Evolutionary conservation across 2,113 vertebrate species (phyloP).

Genomic region (Grallaria varia): DNA sequence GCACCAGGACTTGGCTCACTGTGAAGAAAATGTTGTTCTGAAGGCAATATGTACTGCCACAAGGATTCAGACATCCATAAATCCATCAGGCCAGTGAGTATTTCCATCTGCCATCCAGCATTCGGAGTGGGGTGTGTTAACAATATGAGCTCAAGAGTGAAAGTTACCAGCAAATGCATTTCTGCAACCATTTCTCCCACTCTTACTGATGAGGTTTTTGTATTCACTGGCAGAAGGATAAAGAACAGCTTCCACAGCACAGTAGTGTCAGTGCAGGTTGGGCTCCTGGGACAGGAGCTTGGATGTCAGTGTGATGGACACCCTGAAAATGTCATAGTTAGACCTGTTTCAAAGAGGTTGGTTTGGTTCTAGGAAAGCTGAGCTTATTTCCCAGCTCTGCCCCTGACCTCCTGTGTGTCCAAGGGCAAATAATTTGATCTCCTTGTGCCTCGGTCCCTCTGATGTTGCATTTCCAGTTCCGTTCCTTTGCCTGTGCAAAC

Average conservation of each 20-base stretch:
- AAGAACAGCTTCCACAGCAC: background rate
- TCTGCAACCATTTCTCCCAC: background rate
- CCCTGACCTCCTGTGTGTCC: background rate
- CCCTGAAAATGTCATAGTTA: background rate
- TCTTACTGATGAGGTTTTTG: background rate
- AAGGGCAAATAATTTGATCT: background rate
- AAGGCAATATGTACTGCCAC: slow-evolving; percentile 38
- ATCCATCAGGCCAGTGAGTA: slow-evolving; percentile 50
- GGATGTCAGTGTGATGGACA: background rate
- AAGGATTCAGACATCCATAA: slow-evolving; percentile 45
- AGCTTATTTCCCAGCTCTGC: background rate
- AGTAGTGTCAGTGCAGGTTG: background rate
- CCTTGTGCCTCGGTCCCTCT: background rate
- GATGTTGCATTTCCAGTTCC: background rate
- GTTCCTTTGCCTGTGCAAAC: background rate
- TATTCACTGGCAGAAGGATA: background rate
- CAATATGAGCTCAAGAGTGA: slow-evolving; percentile 52
- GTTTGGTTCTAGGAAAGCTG: background rate
- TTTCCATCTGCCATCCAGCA: slow-evolving; percentile 53
- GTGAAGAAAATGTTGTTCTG: slow-evolving; percentile 50
- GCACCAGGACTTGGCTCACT: slow-evolving; percentile 26
- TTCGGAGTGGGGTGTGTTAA: background rate
- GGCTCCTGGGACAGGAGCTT: background rate
- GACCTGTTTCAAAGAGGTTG: background rate
- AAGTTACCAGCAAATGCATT: slow-evolving; percentile 50